These are phyloP conservation scores for Antennarius maculatus DNA, from an alignment of 2,797 vertebrate genomes.

Conservation along the genomic window DNA sequence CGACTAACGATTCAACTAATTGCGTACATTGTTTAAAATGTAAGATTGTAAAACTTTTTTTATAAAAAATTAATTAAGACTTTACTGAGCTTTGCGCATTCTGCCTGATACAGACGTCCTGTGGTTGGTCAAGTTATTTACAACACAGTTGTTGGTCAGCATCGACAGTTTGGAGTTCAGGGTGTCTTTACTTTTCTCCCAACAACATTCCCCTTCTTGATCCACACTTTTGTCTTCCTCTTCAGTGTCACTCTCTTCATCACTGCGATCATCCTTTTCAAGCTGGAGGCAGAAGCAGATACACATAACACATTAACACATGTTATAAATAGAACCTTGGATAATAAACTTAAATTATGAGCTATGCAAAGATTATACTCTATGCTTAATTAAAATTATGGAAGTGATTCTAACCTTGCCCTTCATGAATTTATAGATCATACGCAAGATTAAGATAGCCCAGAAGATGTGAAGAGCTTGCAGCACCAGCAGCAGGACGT, in stretches of 20 bases:
- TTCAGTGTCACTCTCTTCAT: conserved; percentile 85
- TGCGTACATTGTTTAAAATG: background rate
- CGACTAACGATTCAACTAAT: background rate
- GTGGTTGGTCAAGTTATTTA: conserved; percentile 73
- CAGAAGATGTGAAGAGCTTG: conserved; percentile 93
- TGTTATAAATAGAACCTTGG: background rate
- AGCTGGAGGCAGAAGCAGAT: conserved; percentile 75
- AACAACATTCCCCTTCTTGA: conserved; percentile 72
- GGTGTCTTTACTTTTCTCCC: conserved; percentile 66
- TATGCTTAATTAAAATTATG: background rate
- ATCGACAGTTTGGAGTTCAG: conserved; percentile 72
- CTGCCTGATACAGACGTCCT: conserved; percentile 62
- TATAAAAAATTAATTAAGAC: background rate
- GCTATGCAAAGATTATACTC: no score
- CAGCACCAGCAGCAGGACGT: conserved; percentile 84
- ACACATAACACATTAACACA: background rate
- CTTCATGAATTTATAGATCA: conserved; percentile 86
- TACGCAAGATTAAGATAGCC: conserved; percentile 89
- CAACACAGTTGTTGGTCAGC: conserved; percentile 77
- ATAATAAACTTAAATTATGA: no score
- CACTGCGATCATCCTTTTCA: conserved; percentile 92
- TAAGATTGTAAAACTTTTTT: background rate
- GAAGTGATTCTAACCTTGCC: conserved; percentile 83
- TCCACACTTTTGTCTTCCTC: conserved; percentile 77
- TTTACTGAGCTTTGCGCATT: conserved; percentile 68